Base-by-base conservation (phyloP, 1,140 invertebrate genomes). In the Atta colombica region DNA sequence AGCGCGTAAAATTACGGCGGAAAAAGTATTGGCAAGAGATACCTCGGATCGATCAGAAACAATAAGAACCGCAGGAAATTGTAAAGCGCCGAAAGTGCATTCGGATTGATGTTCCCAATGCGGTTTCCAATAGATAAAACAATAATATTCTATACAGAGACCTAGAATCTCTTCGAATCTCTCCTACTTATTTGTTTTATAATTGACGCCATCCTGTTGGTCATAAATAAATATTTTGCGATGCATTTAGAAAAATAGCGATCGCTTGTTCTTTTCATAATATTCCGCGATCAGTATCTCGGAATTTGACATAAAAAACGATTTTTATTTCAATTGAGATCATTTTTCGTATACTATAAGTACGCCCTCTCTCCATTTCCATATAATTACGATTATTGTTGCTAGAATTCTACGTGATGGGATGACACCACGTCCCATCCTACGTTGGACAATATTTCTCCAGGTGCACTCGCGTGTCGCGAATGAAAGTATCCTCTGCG, bases 401-500 rank as follows among this genome's bases (percentile, higher is more conserved):
- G 49, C 69, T 84, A 53, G 55, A 74, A 39, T 84, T 84, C 55
- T 39, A 45, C 31, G 35, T 86, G 77, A 86, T 84, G 86, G 35
- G 7, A 75, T 28, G 39, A 77, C 25, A 58, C 16, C 35, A 45
- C 72, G 86, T 88, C 65, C 45, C 63, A 78, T 58, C 35, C 53
- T 49, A 35, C 21, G 5, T 0, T 77, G 89, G 95, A 94, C 94
- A 95, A 95, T 45, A 95, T 89, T 95, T 95, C 93, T 90, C 77
- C 95, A 87, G 81, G 91, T 77, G 72, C 78, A 90, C 91, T 95
- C 92, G 95, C 94, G 95, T 95, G 94, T 95, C 93, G 90, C 93
- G 93, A 95, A 95, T 95, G 95, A 95, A 95, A 95, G 95, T 95
- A 95, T 94, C 93, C 86, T 92, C 66, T 25, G 55, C 89, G 72